Percentiles rank a stretch among this genome's conserved stretches.
Conservation (phyloP, 2,113 vertebrate species). For the Myanophis thanlyinensis region DNA sequence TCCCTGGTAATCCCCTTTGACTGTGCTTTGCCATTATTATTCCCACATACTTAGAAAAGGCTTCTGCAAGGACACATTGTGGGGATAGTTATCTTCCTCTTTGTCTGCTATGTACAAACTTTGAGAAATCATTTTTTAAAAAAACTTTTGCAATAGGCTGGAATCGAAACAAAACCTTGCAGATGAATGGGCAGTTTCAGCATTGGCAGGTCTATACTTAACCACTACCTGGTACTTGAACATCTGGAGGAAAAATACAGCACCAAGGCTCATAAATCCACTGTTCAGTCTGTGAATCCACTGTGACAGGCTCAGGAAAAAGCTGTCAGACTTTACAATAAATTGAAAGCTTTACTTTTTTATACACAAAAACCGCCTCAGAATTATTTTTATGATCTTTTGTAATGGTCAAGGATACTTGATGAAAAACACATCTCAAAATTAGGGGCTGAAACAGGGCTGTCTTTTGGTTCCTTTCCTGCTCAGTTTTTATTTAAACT, state of each 20-base stretch:
- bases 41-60: background rate
- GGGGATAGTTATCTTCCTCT: background rate
- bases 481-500: background rate
- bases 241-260: background rate
- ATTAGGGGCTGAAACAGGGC: background rate
- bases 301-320: background rate
- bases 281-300: background rate
- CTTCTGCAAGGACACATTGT: background rate
- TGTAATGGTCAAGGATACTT: background rate
- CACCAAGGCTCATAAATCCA: background rate
- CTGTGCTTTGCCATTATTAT: background rate
- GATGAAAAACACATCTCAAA: background rate
- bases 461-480: background rate
- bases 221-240: background rate
- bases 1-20: background rate
- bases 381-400: background rate
- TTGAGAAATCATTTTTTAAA: background rate
- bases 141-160: background rate
- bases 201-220: background rate
- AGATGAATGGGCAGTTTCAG: background rate
- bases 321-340: background rate
- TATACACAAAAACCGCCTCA: background rate
- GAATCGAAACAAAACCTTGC: background rate
- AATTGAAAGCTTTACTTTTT: background rate
- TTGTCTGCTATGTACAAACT: background rate